phyloP scores from a whole-genome alignment of 2,113 vertebrate species.

The Vulpes vulpes region DNA sequence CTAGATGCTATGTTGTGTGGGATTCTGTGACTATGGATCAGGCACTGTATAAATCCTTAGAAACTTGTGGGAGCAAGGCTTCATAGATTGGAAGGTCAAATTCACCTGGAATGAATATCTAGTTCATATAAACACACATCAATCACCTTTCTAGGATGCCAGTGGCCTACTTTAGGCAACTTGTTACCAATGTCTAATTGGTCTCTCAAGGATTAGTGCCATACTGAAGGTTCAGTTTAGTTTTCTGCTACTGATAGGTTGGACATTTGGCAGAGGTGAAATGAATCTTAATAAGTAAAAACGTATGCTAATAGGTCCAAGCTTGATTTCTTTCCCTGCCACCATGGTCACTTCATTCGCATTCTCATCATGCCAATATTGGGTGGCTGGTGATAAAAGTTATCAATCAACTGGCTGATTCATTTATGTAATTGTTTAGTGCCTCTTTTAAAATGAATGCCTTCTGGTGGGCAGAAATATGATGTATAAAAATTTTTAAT shows the following conservation, averaged over 20 bases:
- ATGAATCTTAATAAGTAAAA: background rate
- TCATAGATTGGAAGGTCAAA: background rate
- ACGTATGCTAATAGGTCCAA: background rate
- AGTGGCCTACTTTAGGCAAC: background rate
- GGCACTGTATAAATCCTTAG: background rate
- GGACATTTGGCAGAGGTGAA: background rate
- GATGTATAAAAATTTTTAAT: background rate
- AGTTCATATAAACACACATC: background rate
- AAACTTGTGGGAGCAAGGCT: background rate
- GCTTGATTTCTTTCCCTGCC: background rate
- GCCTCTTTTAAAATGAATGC: background rate
- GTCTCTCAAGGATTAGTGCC: background rate
- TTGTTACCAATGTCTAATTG: background rate
- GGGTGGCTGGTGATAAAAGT: background rate
- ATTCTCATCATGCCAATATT: background rate
- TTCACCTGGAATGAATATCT: background rate
- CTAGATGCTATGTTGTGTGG: background rate
- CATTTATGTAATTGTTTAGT: background rate
- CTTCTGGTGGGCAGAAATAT: background rate
- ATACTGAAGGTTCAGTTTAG: background rate
- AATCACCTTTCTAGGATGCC: background rate
- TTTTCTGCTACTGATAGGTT: background rate
- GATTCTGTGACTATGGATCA: background rate
- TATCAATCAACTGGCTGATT: background rate
- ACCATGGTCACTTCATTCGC: background rate